Evolutionary conservation across 2,113 vertebrate species (phyloP).

Genomic region (Paedocypris sp.): DNA sequence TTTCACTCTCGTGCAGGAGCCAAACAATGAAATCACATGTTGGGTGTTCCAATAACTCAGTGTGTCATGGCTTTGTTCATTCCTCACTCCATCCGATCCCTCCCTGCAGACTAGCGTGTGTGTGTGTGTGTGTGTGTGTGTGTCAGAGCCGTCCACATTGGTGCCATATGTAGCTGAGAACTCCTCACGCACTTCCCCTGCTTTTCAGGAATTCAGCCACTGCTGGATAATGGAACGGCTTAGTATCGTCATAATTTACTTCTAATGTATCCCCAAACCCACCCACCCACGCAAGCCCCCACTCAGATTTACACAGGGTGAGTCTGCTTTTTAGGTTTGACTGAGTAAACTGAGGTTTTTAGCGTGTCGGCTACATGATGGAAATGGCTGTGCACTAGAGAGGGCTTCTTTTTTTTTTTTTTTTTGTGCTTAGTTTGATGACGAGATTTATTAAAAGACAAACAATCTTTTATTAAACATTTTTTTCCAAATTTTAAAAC

Average conservation of each 20-base stretch:
- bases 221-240: conserved; percentile 46
- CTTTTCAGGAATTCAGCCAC: conserved; percentile 29
- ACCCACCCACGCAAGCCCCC: too few species aligned
- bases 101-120: neutral
- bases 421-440: conserved; percentile 38
- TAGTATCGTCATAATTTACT: conserved; percentile 34
- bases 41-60: conserved; percentile 68
- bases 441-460: too few species aligned
- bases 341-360: conserved; percentile 32
- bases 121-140: too few species aligned
- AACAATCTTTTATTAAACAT: too few species aligned
- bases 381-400: conserved; percentile 26
- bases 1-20: conserved; percentile 54
- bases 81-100: conserved; percentile 32
- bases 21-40: conserved; percentile 49
- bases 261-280: conserved; percentile 4
- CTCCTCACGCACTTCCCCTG: conserved; percentile 18
- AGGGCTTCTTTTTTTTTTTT: conserved; percentile 50
- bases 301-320: conserved; percentile 43
- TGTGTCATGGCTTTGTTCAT: conserved; percentile 46
- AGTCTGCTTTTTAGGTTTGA: conserved; percentile 52
- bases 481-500: too few species aligned
- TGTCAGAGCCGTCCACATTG: conserved; percentile 12
- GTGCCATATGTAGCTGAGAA: conserved; percentile 26
- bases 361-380: neutral